A percentile compares a stretch with the other conserved stretches of the same genome.
Evolutionary conservation across 2,113 vertebrate species (phyloP).

Genomic region (Lagenorhynchus albirostris): DNA sequence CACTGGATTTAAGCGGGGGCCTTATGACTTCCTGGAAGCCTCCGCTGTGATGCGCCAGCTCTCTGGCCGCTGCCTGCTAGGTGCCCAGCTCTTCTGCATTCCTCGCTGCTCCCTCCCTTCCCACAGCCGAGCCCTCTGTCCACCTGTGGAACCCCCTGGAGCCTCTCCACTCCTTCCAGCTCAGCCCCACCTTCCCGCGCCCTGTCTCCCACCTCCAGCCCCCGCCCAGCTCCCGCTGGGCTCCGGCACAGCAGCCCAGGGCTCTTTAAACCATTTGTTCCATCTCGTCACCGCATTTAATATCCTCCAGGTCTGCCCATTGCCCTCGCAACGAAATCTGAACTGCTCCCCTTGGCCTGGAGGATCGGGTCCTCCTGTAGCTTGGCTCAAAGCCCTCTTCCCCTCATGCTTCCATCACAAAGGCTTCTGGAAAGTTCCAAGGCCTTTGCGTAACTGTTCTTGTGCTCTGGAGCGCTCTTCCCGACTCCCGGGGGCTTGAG

Average conservation of each 20-base stretch:
- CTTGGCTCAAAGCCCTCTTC: not conserved
- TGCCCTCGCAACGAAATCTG: not conserved
- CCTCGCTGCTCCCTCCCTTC: not conserved
- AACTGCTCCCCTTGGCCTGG: not conserved
- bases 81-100: not conserved
- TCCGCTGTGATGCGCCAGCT: too few relatives aligned
- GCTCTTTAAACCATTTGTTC: not conserved
- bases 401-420: not conserved
- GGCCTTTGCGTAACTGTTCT: too few relatives aligned
- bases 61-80: not conserved
- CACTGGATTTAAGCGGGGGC: not conserved
- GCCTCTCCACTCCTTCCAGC: not conserved
- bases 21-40: not conserved
- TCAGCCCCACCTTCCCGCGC: too few relatives aligned
- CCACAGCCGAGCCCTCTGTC: rapidly evolving
- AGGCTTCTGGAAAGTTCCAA: not conserved
- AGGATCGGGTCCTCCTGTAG: not conserved
- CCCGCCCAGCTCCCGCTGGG: too few relatives aligned
- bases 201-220: not conserved
- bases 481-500: rapidly evolving
- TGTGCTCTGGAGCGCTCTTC: not conserved
- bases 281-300: too few relatives aligned
- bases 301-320: not conserved
- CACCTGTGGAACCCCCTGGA: not conserved
- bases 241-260: too few relatives aligned